Evolutionary conservation across 2,797 vertebrate species (phyloP), one percentile per base, ranked within the genome.

Genomic region (Euphonia xanthogaster): DNA sequence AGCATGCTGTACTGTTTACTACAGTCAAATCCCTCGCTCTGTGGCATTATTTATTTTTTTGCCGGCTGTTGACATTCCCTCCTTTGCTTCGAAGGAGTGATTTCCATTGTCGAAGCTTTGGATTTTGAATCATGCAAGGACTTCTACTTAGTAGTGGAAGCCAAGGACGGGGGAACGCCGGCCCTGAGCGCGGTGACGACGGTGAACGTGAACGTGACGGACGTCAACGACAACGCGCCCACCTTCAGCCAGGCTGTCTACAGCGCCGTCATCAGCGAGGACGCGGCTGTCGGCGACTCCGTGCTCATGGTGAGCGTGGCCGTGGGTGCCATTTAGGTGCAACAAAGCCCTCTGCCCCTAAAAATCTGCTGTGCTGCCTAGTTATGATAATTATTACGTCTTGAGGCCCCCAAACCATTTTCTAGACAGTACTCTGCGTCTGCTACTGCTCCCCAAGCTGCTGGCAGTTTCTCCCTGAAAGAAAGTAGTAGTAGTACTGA

Each of bases 61-160:
- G 2, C 62, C 35, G 54, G 33, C 78, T 83, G 47, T 47, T 95
- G 80, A 93, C 86, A 19, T 79, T 92, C 58, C 21, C 11, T 71
- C 57, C 86, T 81, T 97, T 89, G 51, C 82, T 96, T 89, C 81
- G 50, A 97, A 99, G 99, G 99, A 70, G 97, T 97, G 35, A 98
- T 99, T 96, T 97, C 98, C 70, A 98, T 99, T 42, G 97, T 98
- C 37, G 98, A 98, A 75, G 70, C 95, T 73, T 96, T 99, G 97
- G 99, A 99, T 97, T 99, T 99, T 75, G 99, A 99, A 96, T 98
- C 94, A 3, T 99, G 99, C 96, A 98, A 97, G 87, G 98, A 98
- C 97, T 99, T 99, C 97, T 99, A 99, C 97, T 98, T 99, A 33
- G 99, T 99, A 4, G 98, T 99, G 63, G 99, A 99, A 97, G 99